Evolutionary conservation across 2,888 invertebrate genomes (phyloP).

Genomic region (Nymphalis polychloros): DNA sequence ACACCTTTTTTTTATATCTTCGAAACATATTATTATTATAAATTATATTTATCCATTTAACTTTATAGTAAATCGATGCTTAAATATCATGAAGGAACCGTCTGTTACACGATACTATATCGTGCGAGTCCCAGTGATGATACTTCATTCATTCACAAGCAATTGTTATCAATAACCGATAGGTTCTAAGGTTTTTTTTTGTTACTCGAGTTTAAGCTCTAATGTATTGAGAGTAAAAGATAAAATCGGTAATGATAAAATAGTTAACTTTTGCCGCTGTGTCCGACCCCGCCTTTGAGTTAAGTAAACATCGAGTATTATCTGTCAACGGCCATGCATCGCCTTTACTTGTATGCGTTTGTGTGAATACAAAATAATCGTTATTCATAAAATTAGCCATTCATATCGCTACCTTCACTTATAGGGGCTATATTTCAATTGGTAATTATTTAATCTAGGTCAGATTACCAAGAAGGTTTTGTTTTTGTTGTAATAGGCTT

Average conservation of each 20-base stretch:
- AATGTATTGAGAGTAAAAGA: constrained; percentile 50
- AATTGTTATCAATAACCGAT: constrained; percentile 53
- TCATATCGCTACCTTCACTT: constrained; percentile 40
- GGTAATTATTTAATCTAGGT: constrained; percentile 46
- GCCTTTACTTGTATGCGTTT: constrained; percentile 56
- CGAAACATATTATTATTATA: constrained; percentile 38
- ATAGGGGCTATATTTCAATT: constrained; percentile 33
- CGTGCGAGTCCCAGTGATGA: constrained; percentile 74
- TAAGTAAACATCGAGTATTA: constrained; percentile 81
- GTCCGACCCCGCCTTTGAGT: constrained; percentile 75
- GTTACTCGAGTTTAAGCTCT: constrained; percentile 64
- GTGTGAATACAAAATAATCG: constrained; percentile 65
- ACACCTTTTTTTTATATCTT: constrained; percentile 53
- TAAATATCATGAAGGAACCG: constrained; percentile 54
- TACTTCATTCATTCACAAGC: constrained; percentile 79
- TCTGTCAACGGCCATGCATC: constrained; percentile 79
- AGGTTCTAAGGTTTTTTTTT: constrained; percentile 58
- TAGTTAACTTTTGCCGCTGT: constrained; percentile 53
- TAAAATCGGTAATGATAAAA: constrained; percentile 50
- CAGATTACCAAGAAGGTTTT: constrained; percentile 38
- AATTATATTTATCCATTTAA: constrained; percentile 38
- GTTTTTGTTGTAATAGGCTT: constrained; percentile 4
- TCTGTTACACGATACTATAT: constrained; percentile 57
- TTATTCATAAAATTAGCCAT: constrained; percentile 68
- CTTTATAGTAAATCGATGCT: constrained; percentile 46